phyloP scores from a whole-genome alignment of 2,113 vertebrate species.

The Camelus dromedarius region DNA sequence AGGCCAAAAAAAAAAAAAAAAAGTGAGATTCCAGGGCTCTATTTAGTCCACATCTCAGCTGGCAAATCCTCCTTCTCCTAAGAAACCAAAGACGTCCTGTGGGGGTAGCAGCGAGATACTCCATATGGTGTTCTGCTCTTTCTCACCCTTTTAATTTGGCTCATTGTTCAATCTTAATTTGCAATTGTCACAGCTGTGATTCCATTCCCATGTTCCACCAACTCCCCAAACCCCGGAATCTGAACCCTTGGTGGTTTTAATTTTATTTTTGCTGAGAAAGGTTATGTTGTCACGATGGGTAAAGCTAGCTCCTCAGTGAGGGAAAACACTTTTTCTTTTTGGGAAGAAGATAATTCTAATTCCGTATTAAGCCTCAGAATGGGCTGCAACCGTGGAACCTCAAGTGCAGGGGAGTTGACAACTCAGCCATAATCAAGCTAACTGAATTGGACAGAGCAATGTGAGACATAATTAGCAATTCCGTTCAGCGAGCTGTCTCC shows the following conservation, averaged over 20 bases:
- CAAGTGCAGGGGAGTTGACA: constrained; percentile 76
- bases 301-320: constrained; percentile 51
- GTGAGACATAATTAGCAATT: constrained; percentile 83
- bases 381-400: constrained; percentile 68
- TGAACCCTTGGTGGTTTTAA: constrained; percentile 65
- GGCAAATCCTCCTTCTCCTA: constrained; percentile 46
- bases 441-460: constrained; percentile 79
- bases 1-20: not conserved
- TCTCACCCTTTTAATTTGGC: constrained; percentile 79
- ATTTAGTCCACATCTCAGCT: constrained; percentile 50
- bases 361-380: constrained; percentile 65
- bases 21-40: constrained; percentile 1
- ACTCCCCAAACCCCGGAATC: constrained; percentile 70
- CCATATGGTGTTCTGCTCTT: constrained; percentile 79
- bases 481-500: constrained; percentile 77
- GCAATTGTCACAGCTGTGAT: constrained; percentile 80
- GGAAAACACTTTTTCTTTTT: constrained; percentile 2
- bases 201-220: constrained; percentile 68
- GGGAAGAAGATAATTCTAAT: constrained; percentile 60
- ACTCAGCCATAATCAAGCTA: constrained; percentile 79
- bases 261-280: constrained; percentile 81
- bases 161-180: constrained; percentile 83
- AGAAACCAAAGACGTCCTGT: constrained; percentile 66
- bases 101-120: constrained; percentile 45
- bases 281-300: constrained; percentile 77